phyloP scores from a whole-genome alignment of 2,113 vertebrate genomes.

The Ammodytes dubius region DNA sequence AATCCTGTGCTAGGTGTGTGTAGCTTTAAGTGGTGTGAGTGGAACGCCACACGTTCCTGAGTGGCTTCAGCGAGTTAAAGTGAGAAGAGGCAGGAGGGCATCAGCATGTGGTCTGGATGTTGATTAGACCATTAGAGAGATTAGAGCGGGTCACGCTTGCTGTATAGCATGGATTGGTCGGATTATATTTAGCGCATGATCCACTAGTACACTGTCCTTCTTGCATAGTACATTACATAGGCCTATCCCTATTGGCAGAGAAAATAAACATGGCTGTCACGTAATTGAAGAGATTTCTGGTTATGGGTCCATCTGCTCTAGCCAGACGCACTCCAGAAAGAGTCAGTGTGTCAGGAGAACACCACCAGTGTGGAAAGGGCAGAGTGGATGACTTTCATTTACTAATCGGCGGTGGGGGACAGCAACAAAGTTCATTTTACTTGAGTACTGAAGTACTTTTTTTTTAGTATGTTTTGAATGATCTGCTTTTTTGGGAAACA shows the following conservation, averaged over 20 bases:
- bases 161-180: conserved; percentile 21
- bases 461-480: no score
- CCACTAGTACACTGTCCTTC: conserved; percentile 43
- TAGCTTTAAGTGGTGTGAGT: conserved; percentile 41
- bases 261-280: conserved; percentile 66
- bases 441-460: no score
- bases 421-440: no score
- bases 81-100: conserved; percentile 3
- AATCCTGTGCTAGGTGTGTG: conserved; percentile 51
- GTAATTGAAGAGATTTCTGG: conserved; percentile 78
- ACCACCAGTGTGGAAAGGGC: conserved; percentile 52
- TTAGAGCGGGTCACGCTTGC: conserved; percentile 13
- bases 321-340: conserved; percentile 71
- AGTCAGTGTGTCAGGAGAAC: conserved; percentile 71
- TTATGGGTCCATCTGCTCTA: conserved; percentile 80
- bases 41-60: conserved; percentile 12
- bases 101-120: conserved; percentile 48
- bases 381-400: conserved; percentile 56
- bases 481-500: no score
- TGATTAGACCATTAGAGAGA: conserved; percentile 51
- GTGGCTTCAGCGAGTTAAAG: conserved; percentile 10
- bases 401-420: conserved; percentile 21
- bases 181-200: conserved; percentile 46
- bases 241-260: conserved; percentile 50
- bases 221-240: conserved; percentile 46